phyloP scores from a whole-genome alignment of 2,888 invertebrate genomes.

The Dryobota labecula region DNA sequence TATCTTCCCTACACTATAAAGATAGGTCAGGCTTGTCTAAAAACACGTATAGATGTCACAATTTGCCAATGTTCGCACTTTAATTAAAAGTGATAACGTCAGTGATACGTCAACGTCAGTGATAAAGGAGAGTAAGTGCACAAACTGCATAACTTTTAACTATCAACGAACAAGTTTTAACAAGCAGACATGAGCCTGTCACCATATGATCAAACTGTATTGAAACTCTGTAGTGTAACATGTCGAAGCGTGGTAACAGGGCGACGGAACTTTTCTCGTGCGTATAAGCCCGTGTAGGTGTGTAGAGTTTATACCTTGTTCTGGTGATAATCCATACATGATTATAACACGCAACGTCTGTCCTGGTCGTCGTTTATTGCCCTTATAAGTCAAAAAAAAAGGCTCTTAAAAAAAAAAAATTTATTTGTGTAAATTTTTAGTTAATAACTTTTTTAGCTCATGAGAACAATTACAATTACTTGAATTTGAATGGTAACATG shows the following conservation, averaged over 20 bases:
- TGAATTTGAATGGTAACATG: neutral
- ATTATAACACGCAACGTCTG: neutral
- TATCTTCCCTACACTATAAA: neutral
- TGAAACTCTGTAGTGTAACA: constrained; percentile 25
- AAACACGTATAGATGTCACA: neutral
- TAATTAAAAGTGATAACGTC: constrained; percentile 14
- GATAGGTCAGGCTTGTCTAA: neutral
- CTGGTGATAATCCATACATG: neutral
- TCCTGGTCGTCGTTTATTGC: neutral
- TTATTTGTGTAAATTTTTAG: neutral
- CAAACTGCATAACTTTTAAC: constrained; percentile 32
- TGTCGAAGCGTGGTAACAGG: constrained; percentile 9
- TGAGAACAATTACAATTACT: too few relatives aligned
- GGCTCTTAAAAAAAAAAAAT: too few relatives aligned
- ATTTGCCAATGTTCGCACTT: too few relatives aligned
- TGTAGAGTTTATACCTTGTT: constrained; percentile 1
- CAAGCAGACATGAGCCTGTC: neutral
- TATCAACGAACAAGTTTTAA: constrained; percentile 46
- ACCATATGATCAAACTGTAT: constrained; percentile 13
- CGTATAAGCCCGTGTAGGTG: neutral
- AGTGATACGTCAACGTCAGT: too few relatives aligned
- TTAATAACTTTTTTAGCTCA: neutral
- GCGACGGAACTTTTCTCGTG: constrained; percentile 15
- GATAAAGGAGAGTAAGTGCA: neutral
- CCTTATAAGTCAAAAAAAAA: neutral